phyloP scores from a whole-genome alignment of 2,797 vertebrate species.

The Brachymystax lenok region DNA sequence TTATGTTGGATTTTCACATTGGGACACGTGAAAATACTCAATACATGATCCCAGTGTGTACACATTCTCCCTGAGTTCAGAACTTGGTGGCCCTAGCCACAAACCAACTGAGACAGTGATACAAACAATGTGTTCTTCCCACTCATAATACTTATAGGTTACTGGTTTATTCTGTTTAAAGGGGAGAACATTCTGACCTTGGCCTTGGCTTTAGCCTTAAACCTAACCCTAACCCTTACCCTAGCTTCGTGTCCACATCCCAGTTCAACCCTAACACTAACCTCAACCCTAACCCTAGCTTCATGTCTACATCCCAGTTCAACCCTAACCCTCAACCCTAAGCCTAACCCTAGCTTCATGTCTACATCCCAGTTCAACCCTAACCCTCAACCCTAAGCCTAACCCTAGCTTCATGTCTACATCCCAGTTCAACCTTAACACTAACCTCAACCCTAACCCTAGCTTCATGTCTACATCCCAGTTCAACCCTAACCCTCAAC shows the following conservation, averaged over 20 bases:
- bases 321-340: no score
- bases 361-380: no score
- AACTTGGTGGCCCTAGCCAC: background rate
- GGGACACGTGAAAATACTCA: conserved; percentile 29
- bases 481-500: background rate
- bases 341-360: background rate
- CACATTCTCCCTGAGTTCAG: conserved; percentile 31
- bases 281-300: background rate
- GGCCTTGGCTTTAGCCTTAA: background rate
- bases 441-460: no score
- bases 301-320: no score
- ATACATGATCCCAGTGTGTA: background rate
- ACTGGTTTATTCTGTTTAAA: background rate
- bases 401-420: no score
- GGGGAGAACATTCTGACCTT: background rate
- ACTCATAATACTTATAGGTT: background rate
- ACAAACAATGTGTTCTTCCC: background rate
- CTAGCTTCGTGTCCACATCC: background rate
- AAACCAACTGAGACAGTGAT: background rate
- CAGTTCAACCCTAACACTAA: background rate
- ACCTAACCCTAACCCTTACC: background rate
- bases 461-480: background rate
- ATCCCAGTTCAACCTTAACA: background rate
- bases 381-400: no score
- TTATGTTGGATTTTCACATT: conserved; percentile 4